phyloP scores from a whole-genome alignment of 2,888 invertebrate genomes.

The Periphyllus acericola region DNA sequence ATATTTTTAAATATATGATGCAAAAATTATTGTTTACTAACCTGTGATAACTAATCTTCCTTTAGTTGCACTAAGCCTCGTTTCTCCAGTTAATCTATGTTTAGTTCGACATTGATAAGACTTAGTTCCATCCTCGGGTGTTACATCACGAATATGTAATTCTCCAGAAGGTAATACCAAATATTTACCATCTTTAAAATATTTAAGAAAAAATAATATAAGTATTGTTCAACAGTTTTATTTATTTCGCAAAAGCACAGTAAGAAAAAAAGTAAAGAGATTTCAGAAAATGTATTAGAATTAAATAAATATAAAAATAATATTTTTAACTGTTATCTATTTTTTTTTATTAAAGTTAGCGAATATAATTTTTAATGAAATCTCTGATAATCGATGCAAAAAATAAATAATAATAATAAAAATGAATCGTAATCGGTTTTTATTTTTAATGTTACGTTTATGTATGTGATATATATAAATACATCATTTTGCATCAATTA shows the following conservation, averaged over 20 bases:
- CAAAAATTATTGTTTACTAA: conserved; percentile 68
- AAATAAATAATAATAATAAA: background rate
- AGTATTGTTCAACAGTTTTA: background rate
- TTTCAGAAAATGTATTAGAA: conserved; percentile 20
- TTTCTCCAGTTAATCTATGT: conserved; percentile 92
- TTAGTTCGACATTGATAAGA: conserved; percentile 94
- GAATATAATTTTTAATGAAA: conserved; percentile 2
- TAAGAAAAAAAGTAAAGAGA: conserved; percentile 14
- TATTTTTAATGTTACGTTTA: background rate
- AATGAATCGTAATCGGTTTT: background rate
- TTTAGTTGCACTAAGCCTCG: conserved; percentile 90
- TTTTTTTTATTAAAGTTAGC: background rate
- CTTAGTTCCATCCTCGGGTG: conserved; percentile 93
- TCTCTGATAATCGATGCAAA: conserved; percentile 44
- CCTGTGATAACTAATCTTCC: conserved; percentile 95
- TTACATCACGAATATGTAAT: conserved; percentile 93
- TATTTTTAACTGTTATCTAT: background rate
- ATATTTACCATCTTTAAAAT: conserved; percentile 86
- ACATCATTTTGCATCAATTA: conserved; percentile 16
- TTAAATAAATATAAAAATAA: background rate
- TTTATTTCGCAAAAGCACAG: conserved; percentile 43
- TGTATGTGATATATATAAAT: background rate
- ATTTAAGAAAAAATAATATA: conserved; percentile 34
- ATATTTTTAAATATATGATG: conserved; percentile 25
- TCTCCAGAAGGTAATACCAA: conserved; percentile 94